These are phyloP conservation scores for Trochalopteron elliotii DNA, from an alignment of 2,113 vertebrate genomes.

Conservation along the genomic window DNA sequence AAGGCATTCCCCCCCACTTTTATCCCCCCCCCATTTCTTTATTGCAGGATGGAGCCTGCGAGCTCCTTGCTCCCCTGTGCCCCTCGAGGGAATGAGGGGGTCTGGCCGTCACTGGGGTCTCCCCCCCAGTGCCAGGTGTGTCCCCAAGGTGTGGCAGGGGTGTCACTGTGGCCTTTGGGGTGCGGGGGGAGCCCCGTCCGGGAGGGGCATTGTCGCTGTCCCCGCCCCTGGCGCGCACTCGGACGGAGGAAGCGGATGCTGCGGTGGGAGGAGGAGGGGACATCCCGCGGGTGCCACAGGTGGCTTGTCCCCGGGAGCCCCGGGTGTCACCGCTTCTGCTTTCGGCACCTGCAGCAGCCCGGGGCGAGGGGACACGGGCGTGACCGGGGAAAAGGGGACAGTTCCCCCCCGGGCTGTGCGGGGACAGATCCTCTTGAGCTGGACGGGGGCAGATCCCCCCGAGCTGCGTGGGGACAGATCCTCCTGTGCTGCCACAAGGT, in stretches of 20 bases:
- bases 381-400: background rate
- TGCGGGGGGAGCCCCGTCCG: background rate
- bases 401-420: too few relatives aligned
- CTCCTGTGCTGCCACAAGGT: background rate
- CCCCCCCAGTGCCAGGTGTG: rapidly evolving
- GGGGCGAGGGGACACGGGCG: rapidly evolving
- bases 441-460: background rate
- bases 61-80: background rate
- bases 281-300: background rate
- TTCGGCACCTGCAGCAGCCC: background rate
- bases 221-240: background rate
- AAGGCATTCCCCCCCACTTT: background rate
- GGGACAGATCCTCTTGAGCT: background rate
- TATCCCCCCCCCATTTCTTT: rapidly evolving
- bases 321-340: background rate
- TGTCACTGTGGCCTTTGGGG: background rate
- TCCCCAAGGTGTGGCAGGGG: rapidly evolving
- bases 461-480: too few relatives aligned
- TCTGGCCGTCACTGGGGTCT: rapidly evolving
- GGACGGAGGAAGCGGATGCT: background rate
- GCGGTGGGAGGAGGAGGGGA: background rate
- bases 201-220: background rate
- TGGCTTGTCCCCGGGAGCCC: background rate
- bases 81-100: rapidly evolving
- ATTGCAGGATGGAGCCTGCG: background rate